Evolutionary conservation across 2,113 vertebrate genomes (phyloP), one percentile per base, ranked within the genome.

Genomic region (Chlamydotis undulata): DNA sequence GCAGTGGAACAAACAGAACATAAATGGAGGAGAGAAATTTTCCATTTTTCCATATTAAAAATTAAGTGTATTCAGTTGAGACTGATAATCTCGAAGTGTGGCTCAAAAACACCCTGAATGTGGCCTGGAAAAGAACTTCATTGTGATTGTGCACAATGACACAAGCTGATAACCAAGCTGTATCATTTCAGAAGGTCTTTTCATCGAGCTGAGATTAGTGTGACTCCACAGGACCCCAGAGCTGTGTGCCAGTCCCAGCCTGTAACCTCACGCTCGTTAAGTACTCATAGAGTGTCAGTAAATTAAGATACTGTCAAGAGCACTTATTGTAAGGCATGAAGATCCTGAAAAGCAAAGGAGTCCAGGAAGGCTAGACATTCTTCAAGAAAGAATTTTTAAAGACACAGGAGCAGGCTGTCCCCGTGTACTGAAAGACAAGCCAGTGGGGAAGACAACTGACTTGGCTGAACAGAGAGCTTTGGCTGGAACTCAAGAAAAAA

Each of bases 121-220:
- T 31, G 31, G 45, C 35, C 23, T 69, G 19, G 6, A 56, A 37
- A 37, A 69, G 4, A 65, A 49, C 14, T 43, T 53, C 0, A 3
- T 9, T 0, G 0, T 18, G 24, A 82, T 19, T 2, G 1, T 6
- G 19, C 19, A 18, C 14, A 71, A n/a, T 25, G 37, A 49, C 31
- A 41, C 29, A 7, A 83, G 52, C 21, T 31, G 17, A 0, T 7
- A 64, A 83, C 19, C 19, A 12, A 76, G 39, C 0, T 37, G 33
- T 52, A 83, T 13, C 28, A 59, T 4, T 52, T 68, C 53, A 79
- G 29, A 73, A 43, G 8, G 14, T 19, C 19, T 47, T 89, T 59
- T 24, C 12, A 6, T 5, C 47, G 7, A 93, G 25, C 12, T 9
- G 17, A 59, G 19, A 39, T 67, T 13, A 64, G 22, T 8, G 22